These are phyloP conservation scores for Neostethus bicornis DNA, from an alignment of 2,797 vertebrate genomes.

Conservation along the genomic window DNA sequence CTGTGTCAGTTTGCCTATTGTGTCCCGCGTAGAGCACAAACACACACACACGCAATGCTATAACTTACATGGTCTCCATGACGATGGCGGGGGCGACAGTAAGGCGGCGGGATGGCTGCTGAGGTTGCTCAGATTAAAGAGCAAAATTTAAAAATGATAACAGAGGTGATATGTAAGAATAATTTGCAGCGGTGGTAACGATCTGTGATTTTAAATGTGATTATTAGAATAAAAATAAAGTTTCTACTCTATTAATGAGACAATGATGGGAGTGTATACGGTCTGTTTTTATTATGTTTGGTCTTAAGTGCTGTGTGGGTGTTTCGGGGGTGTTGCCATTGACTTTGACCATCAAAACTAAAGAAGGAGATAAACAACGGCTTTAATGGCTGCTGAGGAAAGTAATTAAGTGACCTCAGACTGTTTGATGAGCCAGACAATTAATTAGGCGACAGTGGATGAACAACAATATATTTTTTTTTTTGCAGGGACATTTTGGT, in stretches of 20 bases:
- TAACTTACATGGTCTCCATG: constrained; percentile 98
- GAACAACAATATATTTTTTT: no score
- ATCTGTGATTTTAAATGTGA: background rate
- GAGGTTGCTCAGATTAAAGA: constrained; percentile 49
- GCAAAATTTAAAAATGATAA: constrained; percentile 42
- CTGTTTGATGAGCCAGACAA: background rate
- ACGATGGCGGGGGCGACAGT: constrained; percentile 92
- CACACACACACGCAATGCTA: constrained; percentile 78
- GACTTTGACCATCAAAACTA: constrained; percentile 46
- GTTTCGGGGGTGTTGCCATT: constrained; percentile 8
- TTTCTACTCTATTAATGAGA: background rate
- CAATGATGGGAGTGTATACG: background rate
- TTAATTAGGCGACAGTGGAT: no score
- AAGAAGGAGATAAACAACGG: background rate
- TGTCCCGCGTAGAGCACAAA: constrained; percentile 71
- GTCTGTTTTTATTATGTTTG: no score
- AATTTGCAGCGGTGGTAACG: constrained; percentile 15
- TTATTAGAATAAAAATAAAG: background rate
- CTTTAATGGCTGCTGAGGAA: background rate
- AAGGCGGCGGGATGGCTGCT: constrained; percentile 83
- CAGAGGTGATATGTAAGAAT: constrained; percentile 32
- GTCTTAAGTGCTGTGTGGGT: constrained; percentile 5
- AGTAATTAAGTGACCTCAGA: background rate
- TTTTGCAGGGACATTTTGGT: no score
- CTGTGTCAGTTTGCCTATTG: constrained; percentile 97